A percentile compares a stretch with the other conserved stretches of the same genome.
phyloP scores from a whole-genome alignment of 2,113 vertebrate genomes.

The Psittacula cyanocephala region DNA sequence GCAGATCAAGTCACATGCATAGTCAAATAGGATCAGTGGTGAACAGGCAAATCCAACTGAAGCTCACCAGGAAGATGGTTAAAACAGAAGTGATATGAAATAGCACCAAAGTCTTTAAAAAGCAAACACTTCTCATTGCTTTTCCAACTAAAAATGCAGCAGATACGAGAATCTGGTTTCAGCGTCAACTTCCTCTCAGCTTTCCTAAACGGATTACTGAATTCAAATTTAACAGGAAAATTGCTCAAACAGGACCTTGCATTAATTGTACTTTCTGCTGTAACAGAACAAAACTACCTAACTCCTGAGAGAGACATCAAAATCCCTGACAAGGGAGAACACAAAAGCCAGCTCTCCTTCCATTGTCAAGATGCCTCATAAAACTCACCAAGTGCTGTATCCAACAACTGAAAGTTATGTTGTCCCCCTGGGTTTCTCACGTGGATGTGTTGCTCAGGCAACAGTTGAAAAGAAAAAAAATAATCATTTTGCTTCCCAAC shows the following conservation, averaged over 20 bases:
- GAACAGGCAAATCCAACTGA: background rate
- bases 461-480: slow-evolving; percentile 14
- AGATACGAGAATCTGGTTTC: background rate
- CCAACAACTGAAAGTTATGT: slow-evolving; percentile 28
- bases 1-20: background rate
- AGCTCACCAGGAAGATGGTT: background rate
- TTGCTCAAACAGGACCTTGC: background rate
- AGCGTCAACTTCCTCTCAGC: background rate
- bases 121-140: background rate
- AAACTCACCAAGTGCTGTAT: background rate
- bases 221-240: slow-evolving; percentile 15
- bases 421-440: slow-evolving; percentile 16
- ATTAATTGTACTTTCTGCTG: slow-evolving; percentile 12
- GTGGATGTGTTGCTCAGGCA: slow-evolving; percentile 36
- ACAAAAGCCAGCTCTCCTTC: slow-evolving; percentile 6
- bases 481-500: background rate
- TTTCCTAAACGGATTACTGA: slow-evolving; percentile 12
- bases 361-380: background rate
- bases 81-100: background rate
- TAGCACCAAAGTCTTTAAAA: background rate
- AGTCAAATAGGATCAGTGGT: background rate
- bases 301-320: slow-evolving; percentile 40
- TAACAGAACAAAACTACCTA: background rate
- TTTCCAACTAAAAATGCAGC: background rate
- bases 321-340: background rate